Evolutionary conservation across 2,888 invertebrate species (phyloP).

Genomic region (Eudemis profundana): DNA sequence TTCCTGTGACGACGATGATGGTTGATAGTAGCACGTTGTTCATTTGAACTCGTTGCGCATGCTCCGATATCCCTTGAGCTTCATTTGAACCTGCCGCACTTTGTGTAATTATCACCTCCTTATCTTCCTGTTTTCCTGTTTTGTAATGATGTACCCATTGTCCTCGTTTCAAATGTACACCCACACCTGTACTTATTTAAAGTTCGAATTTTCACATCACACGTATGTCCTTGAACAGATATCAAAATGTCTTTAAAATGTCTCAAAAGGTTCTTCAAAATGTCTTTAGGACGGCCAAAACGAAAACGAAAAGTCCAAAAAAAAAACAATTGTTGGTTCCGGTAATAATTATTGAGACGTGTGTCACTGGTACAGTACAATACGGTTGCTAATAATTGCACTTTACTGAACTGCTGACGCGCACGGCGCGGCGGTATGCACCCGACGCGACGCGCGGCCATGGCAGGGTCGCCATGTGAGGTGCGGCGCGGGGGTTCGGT

Average conservation of each 20-base stretch:
- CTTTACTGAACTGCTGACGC: neutral
- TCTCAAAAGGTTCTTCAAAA: no score
- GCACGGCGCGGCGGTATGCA: neutral
- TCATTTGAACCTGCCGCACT: conserved; percentile 6
- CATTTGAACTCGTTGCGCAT: neutral
- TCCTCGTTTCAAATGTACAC: no score
- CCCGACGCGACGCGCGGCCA: neutral
- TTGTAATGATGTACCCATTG: conserved; percentile 1
- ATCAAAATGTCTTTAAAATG: no score
- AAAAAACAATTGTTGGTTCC: no score
- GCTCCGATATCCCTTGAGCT: neutral
- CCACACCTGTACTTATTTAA: neutral
- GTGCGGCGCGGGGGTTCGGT: no score
- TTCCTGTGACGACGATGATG: neutral
- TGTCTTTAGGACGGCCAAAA: no score
- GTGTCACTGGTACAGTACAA: no score
- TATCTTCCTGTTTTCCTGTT: neutral
- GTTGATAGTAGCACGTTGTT: neutral
- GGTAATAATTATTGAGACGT: no score
- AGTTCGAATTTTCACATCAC: neutral
- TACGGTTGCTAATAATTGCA: no score
- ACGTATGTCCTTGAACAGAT: no score
- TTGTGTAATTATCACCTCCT: conserved; percentile 2
- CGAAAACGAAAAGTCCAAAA: no score
- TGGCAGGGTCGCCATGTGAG: conserved; percentile 5